These are phyloP conservation scores for Synanceia verrucosa DNA, from an alignment of 2,797 vertebrate species.

Conservation along the genomic window DNA sequence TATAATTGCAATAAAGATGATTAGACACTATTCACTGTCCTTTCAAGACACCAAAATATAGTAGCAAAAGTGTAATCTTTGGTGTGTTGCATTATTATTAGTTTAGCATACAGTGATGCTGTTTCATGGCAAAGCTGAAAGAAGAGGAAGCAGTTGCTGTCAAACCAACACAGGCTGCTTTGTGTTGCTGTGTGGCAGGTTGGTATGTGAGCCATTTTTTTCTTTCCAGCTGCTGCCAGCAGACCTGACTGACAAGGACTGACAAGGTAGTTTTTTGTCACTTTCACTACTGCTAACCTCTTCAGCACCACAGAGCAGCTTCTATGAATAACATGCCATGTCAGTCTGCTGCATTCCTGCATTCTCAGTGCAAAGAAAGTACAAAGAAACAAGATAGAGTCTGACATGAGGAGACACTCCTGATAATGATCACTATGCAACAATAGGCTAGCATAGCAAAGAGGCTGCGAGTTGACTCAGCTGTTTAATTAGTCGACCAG, in stretches of 20 bases:
- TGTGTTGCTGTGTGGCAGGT: conserved; percentile 48
- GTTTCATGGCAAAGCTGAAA: conserved; percentile 6
- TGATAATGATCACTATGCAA: background rate
- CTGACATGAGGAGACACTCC: background rate
- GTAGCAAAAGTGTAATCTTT: background rate
- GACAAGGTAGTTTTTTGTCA: conserved; percentile 60
- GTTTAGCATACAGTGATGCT: background rate
- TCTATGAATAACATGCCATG: conserved; percentile 5
- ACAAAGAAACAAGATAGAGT: background rate
- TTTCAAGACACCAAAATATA: background rate
- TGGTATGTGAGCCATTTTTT: conserved; percentile 54
- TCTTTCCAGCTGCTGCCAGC: conserved; percentile 34
- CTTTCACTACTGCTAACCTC: conserved; percentile 43
- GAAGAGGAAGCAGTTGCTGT: conserved; percentile 22
- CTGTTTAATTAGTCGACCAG: background rate
- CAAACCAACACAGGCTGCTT: conserved; percentile 34
- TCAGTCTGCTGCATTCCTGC: conserved; percentile 3
- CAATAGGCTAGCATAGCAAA: background rate
- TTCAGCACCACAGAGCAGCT: conserved; percentile 9
- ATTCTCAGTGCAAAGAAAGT: background rate
- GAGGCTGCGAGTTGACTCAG: background rate
- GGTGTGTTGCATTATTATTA: background rate
- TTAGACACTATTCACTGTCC: background rate
- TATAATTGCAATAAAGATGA: conserved; percentile 1
- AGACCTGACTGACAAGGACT: conserved; percentile 47